Conservation (phyloP, 2,113 vertebrate species). For the Bombycilla garrulus region DNA sequence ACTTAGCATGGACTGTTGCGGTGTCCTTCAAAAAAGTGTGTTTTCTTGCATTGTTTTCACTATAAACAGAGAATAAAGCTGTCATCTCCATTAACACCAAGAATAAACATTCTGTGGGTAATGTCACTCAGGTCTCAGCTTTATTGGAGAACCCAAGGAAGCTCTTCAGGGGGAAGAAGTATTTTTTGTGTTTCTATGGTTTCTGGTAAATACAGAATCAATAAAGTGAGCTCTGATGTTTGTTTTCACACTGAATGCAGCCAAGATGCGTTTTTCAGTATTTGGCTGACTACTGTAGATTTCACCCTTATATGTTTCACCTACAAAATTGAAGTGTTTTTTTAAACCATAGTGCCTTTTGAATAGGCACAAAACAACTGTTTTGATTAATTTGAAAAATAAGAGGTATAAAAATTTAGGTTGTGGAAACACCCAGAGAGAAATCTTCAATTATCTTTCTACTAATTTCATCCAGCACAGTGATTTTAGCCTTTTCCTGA, state of each 20-base stretch:
- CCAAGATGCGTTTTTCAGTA: neutral
- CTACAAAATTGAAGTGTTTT: neutral
- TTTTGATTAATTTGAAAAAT: constrained; percentile 26
- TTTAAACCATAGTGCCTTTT: neutral
- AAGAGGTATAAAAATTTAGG: neutral
- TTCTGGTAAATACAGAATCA: constrained; percentile 9
- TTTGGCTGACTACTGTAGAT: neutral
- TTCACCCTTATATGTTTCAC: neutral
- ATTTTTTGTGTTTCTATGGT: constrained; percentile 35
- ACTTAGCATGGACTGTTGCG: neutral
- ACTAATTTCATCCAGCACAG: neutral
- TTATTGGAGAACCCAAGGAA: constrained; percentile 39
- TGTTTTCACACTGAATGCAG: constrained; percentile 17
- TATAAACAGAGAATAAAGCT: constrained; percentile 35
- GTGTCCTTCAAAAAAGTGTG: neutral
- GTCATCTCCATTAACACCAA: neutral
- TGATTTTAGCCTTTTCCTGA: neutral
- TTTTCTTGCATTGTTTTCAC: neutral
- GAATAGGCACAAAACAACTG: neutral
- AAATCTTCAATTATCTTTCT: neutral
- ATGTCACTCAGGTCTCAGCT: constrained; percentile 1
- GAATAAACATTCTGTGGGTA: constrained; percentile 15
- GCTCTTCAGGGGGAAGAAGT: neutral
- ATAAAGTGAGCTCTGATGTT: constrained; percentile 26
- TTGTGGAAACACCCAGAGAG: neutral